Conservation (phyloP, 2,888 invertebrate genomes). For the Steromphala cineraria region DNA sequence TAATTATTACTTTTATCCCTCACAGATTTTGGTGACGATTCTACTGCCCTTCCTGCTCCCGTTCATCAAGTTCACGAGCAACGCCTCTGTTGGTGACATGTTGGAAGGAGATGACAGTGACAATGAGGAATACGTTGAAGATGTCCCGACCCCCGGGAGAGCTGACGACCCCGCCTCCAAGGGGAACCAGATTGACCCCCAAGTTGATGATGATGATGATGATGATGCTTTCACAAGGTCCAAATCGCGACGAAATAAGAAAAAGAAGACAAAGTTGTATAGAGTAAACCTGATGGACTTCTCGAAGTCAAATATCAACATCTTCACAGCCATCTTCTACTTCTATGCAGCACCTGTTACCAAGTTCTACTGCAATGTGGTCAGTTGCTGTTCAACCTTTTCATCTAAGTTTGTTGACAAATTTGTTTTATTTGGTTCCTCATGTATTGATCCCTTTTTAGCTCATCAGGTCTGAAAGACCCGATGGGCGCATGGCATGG, state of each 20-base stretch:
- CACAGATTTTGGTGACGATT: constrained; percentile 64
- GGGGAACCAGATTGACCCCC: constrained; percentile 1
- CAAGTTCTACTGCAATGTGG: constrained; percentile 70
- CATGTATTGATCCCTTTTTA: no score
- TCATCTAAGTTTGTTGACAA: no score
- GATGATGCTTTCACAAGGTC: background rate
- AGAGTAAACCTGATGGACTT: constrained; percentile 51
- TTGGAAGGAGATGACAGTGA: constrained; percentile 40
- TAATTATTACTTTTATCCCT: constrained; percentile 6
- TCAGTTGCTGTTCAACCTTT: constrained; percentile 42
- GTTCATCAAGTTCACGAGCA: constrained; percentile 65
- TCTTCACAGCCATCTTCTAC: constrained; percentile 63
- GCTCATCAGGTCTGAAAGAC: no score
- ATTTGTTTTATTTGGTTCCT: no score
- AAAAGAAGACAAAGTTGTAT: constrained; percentile 46
- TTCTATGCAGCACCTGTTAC: constrained; percentile 74
- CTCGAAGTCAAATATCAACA: constrained; percentile 48
- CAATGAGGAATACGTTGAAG: constrained; percentile 44
- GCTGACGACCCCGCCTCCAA: background rate
- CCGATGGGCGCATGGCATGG: no score
- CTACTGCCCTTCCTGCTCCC: constrained; percentile 64
- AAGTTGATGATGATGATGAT: constrained; percentile 14
- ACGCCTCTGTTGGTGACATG: constrained; percentile 40
- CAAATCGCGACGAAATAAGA: constrained; percentile 1
- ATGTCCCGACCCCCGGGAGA: constrained; percentile 28